Percentiles rank a stretch among this genome's conserved stretches.
These are phyloP conservation scores for Apodemus agrarius DNA, from an alignment of 2,797 vertebrate genomes.

Conservation along the genomic window DNA sequence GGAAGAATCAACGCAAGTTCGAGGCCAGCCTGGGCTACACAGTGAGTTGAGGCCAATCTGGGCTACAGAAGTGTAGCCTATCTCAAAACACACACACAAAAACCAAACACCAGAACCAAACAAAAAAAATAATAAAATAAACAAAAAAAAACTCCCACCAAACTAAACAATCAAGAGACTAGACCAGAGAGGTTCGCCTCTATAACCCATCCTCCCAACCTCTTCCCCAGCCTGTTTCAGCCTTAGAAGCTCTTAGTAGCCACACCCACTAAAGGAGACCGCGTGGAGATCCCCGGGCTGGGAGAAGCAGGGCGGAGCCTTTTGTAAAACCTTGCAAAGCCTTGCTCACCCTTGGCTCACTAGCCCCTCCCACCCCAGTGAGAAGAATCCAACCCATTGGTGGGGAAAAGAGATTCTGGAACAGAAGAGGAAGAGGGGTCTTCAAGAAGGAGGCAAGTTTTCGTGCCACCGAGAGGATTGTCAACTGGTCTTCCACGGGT, in stretches of 20 bases:
- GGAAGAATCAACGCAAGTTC: background rate
- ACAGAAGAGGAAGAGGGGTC: background rate
- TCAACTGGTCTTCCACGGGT: background rate
- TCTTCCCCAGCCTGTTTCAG: background rate
- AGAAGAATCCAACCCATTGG: background rate
- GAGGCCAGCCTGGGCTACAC: background rate
- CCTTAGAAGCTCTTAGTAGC: background rate
- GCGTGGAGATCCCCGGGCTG: background rate
- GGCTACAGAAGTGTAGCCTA: background rate
- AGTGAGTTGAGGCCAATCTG: background rate
- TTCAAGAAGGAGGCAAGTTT: background rate
- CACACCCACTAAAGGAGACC: background rate
- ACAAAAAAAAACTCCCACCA: background rate
- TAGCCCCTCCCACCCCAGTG: background rate
- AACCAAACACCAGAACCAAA: background rate
- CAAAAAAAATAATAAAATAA: too few species aligned
- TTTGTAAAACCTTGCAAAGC: background rate
- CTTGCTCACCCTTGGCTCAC: background rate
- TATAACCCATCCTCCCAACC: background rate
- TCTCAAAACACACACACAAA: background rate
- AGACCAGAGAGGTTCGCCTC: background rate
- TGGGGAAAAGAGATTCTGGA: background rate
- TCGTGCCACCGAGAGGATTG: background rate
- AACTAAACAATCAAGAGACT: background rate
- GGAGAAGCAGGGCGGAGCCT: slow-evolving; percentile 6